Base-by-base conservation (phyloP, 2,888 invertebrate species). In the Chesias legatella region DNA sequence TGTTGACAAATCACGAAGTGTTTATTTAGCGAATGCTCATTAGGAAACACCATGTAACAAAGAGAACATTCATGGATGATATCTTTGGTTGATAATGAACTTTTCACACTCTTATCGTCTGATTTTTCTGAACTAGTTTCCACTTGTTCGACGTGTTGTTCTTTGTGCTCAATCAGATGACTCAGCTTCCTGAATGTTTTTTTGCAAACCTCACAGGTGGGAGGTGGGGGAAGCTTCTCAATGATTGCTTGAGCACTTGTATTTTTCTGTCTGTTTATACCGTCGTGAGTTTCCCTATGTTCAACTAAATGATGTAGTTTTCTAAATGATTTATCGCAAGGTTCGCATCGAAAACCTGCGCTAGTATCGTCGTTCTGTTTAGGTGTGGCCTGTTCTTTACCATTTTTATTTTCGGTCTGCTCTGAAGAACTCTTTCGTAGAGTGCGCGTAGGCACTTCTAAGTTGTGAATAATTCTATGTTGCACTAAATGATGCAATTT, bases 31-130 rank as follows among this genome's bases (percentile, higher is more conserved):
- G 89, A 88, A 60, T 88, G 86, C 40, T 88, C 88, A 48, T 89
- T 89, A 6, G 89, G 89, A 56, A 89, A 89, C 1, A 89, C 89
- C 88, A 89, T 89, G 49, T 89, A 89, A 53, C 89, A 89, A 8
- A 85, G 72, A 22, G 88, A 76, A 56, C 89, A 89, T 60, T 89
- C 89, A 33, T 89, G 89, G 56, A 89, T 89, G 33, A 89, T 89
- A 41, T 89, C 89, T 61, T 72, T 85, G 7, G 88, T 81, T 1
- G 85, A 84, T 17, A 86, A 54, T 0, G 78, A 68, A 54, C 83
- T 84, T 42, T 84, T 79, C 1, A 78, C 75, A 55, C 81, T 83
- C 56, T 83, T 86, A 39, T 84, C 84, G 40, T 86, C 85, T 0
- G 83, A 80, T 53, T 84, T 86, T 48, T 86, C 86, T 0, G 81